Percentiles rank a stretch among this genome's conserved stretches.
Conservation (phyloP, 2,113 vertebrate species). For the Otus sunia region DNA sequence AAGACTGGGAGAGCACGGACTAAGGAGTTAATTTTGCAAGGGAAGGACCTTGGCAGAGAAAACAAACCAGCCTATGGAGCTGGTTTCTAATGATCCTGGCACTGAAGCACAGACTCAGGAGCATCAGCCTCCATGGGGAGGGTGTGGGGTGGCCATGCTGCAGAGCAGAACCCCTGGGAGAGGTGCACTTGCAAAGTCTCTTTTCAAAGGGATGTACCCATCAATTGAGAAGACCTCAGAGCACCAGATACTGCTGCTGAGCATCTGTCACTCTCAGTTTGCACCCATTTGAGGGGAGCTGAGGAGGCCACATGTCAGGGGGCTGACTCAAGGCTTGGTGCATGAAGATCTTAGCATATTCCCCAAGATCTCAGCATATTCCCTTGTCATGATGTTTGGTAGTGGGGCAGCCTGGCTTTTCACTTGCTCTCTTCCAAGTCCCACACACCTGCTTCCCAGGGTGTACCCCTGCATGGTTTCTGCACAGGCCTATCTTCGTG, state of each 20-base stretch:
- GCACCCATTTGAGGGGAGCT: not conserved
- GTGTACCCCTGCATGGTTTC: not conserved
- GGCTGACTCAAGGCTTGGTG: not conserved
- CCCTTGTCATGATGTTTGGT: rapidly evolving
- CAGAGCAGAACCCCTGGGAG: not conserved
- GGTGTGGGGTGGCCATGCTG: not conserved
- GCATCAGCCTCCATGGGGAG: rapidly evolving
- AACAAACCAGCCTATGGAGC: not conserved
- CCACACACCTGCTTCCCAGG: not conserved
- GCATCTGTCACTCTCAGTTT: not conserved
- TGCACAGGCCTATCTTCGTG: conserved; percentile 37
- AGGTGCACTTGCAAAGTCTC: not conserved
- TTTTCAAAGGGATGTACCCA: not conserved
- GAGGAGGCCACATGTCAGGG: not conserved
- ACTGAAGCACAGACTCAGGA: not conserved
- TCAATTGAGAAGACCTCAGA: not conserved
- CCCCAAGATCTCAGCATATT: no score
- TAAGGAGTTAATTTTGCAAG: not conserved
- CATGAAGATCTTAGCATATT: no score
- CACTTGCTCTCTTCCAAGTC: not conserved
- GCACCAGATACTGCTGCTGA: not conserved
- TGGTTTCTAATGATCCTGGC: not conserved
- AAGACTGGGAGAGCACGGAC: not conserved
- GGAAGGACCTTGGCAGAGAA: not conserved
- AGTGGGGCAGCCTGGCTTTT: not conserved